These are phyloP conservation scores for Sibirionetta formosa DNA, from an alignment of 2,797 vertebrate species.

Conservation along the genomic window DNA sequence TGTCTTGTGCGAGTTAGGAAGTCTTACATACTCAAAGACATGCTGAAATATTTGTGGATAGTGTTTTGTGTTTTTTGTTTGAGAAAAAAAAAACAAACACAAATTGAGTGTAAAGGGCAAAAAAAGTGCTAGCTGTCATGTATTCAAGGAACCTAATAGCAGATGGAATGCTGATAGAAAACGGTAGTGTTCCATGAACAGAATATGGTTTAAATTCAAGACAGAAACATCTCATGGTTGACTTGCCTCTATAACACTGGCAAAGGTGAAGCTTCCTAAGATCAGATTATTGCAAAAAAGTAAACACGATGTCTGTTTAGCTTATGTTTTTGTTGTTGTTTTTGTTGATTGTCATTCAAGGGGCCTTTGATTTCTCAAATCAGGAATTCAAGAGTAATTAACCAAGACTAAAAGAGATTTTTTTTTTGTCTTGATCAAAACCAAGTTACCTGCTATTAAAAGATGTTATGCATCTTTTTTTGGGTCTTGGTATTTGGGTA, in stretches of 20 bases:
- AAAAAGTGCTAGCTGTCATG: background rate
- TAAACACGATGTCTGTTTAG: background rate
- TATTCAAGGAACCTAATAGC: background rate
- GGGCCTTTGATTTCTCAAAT: background rate
- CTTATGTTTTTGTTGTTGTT: background rate
- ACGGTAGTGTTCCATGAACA: background rate
- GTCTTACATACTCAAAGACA: background rate
- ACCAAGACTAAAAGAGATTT: background rate
- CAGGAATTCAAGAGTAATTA: background rate
- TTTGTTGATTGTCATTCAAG: background rate
- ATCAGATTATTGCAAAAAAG: background rate
- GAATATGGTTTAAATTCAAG: constrained; percentile 1
- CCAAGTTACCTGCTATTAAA: background rate
- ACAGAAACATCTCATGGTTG: background rate
- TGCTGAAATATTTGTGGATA: background rate
- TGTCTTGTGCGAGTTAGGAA: background rate
- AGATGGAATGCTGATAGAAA: background rate
- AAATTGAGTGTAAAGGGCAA: background rate
- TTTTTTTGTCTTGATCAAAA: background rate
- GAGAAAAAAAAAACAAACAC: background rate
- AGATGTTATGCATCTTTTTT: background rate
- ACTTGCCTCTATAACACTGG: background rate
- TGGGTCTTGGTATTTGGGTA: background rate
- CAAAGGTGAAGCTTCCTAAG: background rate
- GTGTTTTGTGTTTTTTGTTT: background rate